Percentiles rank a stretch among this genome's conserved stretches.
Evolutionary conservation across 1,140 invertebrate species (phyloP).

Genomic region (Drosophila pandora): DNA sequence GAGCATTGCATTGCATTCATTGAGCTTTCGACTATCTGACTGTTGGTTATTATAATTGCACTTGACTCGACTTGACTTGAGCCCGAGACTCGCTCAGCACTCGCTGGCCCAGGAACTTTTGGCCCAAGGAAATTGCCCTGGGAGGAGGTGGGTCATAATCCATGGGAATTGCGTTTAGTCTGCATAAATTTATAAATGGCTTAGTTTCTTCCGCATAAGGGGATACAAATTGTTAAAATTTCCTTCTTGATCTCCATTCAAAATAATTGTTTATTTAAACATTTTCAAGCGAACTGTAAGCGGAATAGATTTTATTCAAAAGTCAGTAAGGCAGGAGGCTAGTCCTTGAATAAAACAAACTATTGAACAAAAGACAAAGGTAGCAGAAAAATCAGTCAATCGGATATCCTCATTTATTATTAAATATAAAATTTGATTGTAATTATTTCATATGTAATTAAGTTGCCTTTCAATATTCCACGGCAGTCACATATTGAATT

Average conservation of each 20-base stretch:
- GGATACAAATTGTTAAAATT: constrained; percentile 26
- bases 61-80: constrained; percentile 42
- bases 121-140: constrained; percentile 16
- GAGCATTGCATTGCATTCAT: constrained; percentile 22
- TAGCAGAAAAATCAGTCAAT: not conserved
- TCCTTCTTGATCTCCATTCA: constrained; percentile 19
- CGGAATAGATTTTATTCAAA: not conserved
- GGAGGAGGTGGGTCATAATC: constrained; percentile 11
- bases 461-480: not conserved
- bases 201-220: constrained; percentile 36
- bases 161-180: constrained; percentile 36
- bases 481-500: constrained; percentile 28
- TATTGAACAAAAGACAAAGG: not conserved
- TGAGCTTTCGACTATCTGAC: constrained; percentile 36
- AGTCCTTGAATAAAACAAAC: not conserved
- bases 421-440: constrained; percentile 10
- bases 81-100: not conserved
- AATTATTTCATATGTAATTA: constrained; percentile 34
- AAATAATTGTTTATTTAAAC: constrained; percentile 34
- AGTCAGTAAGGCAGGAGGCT: not conserved
- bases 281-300: constrained; percentile 18
- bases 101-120: constrained; percentile 3
- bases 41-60: constrained; percentile 53
- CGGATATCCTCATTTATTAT: constrained; percentile 34
- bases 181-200: constrained; percentile 46